Percentiles rank a stretch among this genome's conserved stretches.
phyloP scores from a whole-genome alignment of 2,797 vertebrate species.

The Hafferia zeledoni region DNA sequence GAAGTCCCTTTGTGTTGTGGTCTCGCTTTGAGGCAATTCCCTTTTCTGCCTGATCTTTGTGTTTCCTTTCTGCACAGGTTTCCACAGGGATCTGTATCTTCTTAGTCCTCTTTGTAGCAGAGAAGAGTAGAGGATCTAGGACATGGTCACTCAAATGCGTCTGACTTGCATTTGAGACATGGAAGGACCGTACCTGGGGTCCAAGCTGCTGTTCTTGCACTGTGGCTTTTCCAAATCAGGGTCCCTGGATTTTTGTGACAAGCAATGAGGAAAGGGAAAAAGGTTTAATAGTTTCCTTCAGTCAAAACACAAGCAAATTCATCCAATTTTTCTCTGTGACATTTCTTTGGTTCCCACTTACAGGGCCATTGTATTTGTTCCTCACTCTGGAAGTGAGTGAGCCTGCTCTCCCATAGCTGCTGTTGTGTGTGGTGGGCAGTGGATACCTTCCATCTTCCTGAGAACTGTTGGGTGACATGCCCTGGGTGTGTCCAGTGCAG shows the following conservation, averaged over 20 bases:
- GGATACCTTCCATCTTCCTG: background rate
- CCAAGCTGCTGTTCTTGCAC: background rate
- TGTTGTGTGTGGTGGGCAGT: fast-evolving
- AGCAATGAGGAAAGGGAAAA: background rate
- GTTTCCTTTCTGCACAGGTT: background rate
- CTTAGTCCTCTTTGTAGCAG: background rate
- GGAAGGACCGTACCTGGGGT: background rate
- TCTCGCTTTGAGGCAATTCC: background rate
- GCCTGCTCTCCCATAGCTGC: background rate
- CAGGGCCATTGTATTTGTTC: background rate
- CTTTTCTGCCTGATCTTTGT: background rate
- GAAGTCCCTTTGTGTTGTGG: background rate
- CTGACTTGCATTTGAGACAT: background rate
- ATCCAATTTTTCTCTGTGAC: background rate
- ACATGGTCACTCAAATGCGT: fast-evolving
- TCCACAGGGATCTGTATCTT: background rate
- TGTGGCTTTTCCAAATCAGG: background rate
- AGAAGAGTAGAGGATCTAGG: background rate
- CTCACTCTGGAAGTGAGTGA: fast-evolving
- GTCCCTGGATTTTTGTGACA: background rate
- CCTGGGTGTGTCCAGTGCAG: background rate
- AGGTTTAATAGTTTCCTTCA: background rate
- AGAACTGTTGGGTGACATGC: background rate
- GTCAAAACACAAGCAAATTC: background rate
- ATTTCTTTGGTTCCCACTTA: background rate